Percentiles rank a stretch among this genome's conserved stretches.
Evolutionary conservation across 1,140 invertebrate genomes (phyloP).

Genomic region (Diabrotica undecimpunctata): DNA sequence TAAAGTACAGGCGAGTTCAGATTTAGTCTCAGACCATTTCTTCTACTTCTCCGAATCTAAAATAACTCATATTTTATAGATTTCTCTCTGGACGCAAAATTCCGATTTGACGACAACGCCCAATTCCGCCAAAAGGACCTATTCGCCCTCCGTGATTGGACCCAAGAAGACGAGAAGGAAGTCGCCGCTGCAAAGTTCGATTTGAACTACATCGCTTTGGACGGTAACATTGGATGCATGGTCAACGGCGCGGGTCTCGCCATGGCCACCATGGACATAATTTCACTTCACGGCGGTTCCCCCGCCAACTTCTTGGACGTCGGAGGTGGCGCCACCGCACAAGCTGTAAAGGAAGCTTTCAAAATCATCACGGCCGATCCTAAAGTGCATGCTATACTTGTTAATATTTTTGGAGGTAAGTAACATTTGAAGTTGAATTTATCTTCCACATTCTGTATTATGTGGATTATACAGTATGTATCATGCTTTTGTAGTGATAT

Average conservation of each 20-base stretch:
- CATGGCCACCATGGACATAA: constrained; percentile 98
- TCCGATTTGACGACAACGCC: constrained; percentile 94
- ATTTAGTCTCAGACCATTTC: too few relatives aligned
- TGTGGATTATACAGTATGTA: too few relatives aligned
- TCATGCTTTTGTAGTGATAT: too few relatives aligned
- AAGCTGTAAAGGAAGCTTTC: constrained; percentile 94
- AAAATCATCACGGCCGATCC: constrained; percentile 87
- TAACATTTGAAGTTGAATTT: not conserved
- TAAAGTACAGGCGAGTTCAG: too few relatives aligned
- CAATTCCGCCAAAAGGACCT: constrained; percentile 91
- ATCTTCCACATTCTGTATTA: not conserved
- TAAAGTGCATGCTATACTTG: constrained; percentile 67
- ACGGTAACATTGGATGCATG: constrained; percentile 79
- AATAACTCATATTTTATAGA: constrained; percentile 55
- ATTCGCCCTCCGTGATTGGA: constrained; percentile 81
- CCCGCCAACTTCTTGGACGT: constrained; percentile 98
- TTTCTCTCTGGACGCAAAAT: constrained; percentile 92
- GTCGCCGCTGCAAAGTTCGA: constrained; percentile 88
- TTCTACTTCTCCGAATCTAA: too few relatives aligned
- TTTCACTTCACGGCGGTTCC: constrained; percentile 89
- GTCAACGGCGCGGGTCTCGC: constrained; percentile 96
- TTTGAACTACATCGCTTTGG: constrained; percentile 94
- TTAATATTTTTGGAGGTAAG: constrained; percentile 65
- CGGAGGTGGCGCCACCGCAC: constrained; percentile 90
- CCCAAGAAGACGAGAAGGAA: constrained; percentile 92